Percentiles rank a stretch among this genome's conserved stretches.
Evolutionary conservation across 2,797 vertebrate species (phyloP).

Genomic region (Muscicapa comitata): DNA sequence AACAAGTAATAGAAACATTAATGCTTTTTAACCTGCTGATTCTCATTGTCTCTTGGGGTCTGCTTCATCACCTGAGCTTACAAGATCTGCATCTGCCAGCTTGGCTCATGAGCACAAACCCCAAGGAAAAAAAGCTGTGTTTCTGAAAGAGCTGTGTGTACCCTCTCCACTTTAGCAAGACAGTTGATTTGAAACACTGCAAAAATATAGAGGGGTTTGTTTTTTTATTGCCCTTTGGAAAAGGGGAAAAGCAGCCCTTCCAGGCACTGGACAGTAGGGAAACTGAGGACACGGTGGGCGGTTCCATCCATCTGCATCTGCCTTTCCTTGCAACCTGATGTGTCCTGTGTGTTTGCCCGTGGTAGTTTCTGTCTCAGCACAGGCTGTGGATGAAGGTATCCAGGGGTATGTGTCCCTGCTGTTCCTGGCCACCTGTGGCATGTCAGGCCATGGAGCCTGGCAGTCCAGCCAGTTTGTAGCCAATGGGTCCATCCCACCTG

Average conservation of each 20-base stretch:
- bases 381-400: not conserved
- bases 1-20: slow-evolving; percentile 41
- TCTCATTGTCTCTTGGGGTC: not conserved
- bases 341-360: rapidly evolving
- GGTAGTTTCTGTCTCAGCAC: not conserved
- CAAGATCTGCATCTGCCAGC: slow-evolving; percentile 30
- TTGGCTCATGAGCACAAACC: not conserved
- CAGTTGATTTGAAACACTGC: not conserved
- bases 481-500: not conserved
- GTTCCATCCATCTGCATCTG: not conserved
- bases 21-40: slow-evolving; percentile 36
- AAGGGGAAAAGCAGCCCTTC: not conserved
- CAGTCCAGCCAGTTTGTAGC: not conserved
- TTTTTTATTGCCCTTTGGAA: no score
- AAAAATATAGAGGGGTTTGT: rapidly evolving
- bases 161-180: not conserved
- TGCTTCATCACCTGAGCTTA: slow-evolving; percentile 23
- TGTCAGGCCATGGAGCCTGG: not conserved
- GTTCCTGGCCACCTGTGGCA: not conserved
- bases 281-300: rapidly evolving
- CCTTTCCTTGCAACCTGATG: not conserved
- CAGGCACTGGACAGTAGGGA: not conserved
- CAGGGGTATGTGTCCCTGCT: rapidly evolving
- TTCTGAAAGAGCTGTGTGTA: not conserved
- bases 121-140: not conserved